Evolutionary conservation across 1,140 invertebrate species (phyloP).

Genomic region (Nomia melanderi): DNA sequence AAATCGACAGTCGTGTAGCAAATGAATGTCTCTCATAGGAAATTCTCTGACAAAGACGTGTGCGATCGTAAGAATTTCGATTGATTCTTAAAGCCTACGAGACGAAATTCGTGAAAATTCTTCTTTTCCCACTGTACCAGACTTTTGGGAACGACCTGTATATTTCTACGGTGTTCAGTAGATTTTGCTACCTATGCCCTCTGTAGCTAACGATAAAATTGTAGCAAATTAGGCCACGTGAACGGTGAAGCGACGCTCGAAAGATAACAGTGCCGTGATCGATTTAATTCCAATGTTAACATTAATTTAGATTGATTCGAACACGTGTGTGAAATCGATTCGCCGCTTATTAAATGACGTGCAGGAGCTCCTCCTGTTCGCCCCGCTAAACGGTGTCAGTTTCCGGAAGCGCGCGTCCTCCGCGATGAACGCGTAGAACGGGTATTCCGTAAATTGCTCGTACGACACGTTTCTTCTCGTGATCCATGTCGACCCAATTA

Average conservation of each 20-base stretch:
- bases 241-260: background rate
- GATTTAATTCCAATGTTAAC: background rate
- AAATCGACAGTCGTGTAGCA: too few relatives aligned
- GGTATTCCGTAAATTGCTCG: conserved; percentile 42
- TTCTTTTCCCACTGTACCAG: too few relatives aligned
- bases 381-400: conserved; percentile 19
- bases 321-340: background rate
- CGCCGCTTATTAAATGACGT: background rate
- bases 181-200: too few relatives aligned
- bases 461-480: conserved; percentile 28
- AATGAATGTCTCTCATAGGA: too few relatives aligned
- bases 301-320: conserved; percentile 14
- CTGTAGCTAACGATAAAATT: too few relatives aligned
- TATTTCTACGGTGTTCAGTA: too few relatives aligned
- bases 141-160: too few relatives aligned
- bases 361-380: background rate
- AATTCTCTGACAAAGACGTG: too few relatives aligned
- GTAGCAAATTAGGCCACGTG: too few relatives aligned
- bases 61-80: too few relatives aligned
- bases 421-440: conserved; percentile 7
- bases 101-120: too few relatives aligned
- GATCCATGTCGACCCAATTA: conserved; percentile 39
- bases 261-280: background rate
- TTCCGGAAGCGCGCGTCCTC: conserved; percentile 5
- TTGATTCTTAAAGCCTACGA: too few relatives aligned